Base-by-base conservation (phyloP, 2,888 invertebrate genomes). In the Melieria omissa region DNA sequence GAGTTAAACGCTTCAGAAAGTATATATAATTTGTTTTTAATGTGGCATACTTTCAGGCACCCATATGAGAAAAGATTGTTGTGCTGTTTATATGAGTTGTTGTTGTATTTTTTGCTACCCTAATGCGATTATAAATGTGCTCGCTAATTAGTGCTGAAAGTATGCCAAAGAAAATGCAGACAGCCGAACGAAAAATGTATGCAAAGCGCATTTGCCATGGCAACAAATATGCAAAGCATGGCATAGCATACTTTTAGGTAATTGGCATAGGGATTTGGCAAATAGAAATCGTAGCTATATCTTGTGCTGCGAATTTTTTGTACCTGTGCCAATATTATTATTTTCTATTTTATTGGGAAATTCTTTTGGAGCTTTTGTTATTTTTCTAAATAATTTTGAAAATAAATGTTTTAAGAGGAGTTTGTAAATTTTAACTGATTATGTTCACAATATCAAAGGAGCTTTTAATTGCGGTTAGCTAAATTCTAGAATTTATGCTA, bases 81-180 rank as follows among this genome's bases (percentile, higher is more conserved):
- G 12, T 29, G 29, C 29, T 29, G 52, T 60, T 10, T 46, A 42
- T 10, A 47, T 16, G 9, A 29, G n/a, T 8, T 29, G 14, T 12
- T 54, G n/a, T 16, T 44, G 8, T 44, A 12, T 42, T 65, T 47
- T 7, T 44, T 41, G 5, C 9, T 55, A 12, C 46, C 49, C 58
- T 67, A 67, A 67, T 49, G 60, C 47, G 46, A 14, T 60, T 67
- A 49, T 14, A 42, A 14, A 8, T 41, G 6, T 49, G 63, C 54
- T 52, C 9, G 9, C 44, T 52, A 49, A 14, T 42, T 42, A 10
- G 52, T 44, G 2, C 42, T 55, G 2, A 54, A 65, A 65, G 45
- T 65, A 45, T 58, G 41, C 12, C 12, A 10, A 41, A 29, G 3
- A 41, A 58, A 41, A 41, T 58, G 29, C 42, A 1, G 57, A 1